Conservation (phyloP, 1,140 invertebrate species). For the Gonioctena quinquepunctata region DNA sequence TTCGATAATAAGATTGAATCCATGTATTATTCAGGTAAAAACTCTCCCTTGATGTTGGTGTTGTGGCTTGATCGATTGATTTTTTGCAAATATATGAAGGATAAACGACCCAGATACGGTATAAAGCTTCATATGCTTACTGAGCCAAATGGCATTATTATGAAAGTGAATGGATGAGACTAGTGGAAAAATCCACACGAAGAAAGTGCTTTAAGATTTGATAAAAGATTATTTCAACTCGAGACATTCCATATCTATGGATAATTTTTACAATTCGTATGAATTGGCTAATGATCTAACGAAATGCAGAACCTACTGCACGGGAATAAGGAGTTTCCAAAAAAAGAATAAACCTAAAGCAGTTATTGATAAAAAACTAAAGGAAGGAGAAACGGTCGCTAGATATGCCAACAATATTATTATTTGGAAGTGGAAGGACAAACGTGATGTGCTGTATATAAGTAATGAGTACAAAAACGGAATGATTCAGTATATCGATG, state of each 20-base stretch:
- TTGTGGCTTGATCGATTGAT: slow-evolving; percentile 46
- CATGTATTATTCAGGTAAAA: too few species aligned
- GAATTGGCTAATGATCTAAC: slow-evolving; percentile 49
- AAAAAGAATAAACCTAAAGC: slow-evolving; percentile 25
- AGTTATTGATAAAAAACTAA: slow-evolving; percentile 15
- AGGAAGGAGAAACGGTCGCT: slow-evolving; percentile 40
- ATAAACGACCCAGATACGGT: slow-evolving; percentile 18
- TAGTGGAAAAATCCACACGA: slow-evolving; percentile 13
- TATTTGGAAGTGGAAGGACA: slow-evolving; percentile 51
- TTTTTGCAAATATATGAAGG: slow-evolving; percentile 26
- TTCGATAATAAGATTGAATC: too few species aligned
- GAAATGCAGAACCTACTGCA: slow-evolving; percentile 22
- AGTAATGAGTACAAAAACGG: slow-evolving; percentile 39
- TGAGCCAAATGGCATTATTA: slow-evolving; percentile 43
- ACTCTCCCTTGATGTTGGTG: too few species aligned
- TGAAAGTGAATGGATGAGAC: slow-evolving; percentile 30
- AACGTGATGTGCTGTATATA: slow-evolving; percentile 46
- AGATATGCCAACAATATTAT: slow-evolving; percentile 31
- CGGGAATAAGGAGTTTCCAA: neutral
- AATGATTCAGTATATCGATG: slow-evolving; percentile 25
- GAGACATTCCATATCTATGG: slow-evolving; percentile 52
- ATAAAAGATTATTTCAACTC: slow-evolving; percentile 38
- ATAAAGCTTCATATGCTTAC: slow-evolving; percentile 49
- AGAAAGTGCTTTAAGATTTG: neutral
- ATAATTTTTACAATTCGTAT: slow-evolving; percentile 55